Conservation (phyloP, 23 tunicate genomes). For the Corella eumyota region DNA sequence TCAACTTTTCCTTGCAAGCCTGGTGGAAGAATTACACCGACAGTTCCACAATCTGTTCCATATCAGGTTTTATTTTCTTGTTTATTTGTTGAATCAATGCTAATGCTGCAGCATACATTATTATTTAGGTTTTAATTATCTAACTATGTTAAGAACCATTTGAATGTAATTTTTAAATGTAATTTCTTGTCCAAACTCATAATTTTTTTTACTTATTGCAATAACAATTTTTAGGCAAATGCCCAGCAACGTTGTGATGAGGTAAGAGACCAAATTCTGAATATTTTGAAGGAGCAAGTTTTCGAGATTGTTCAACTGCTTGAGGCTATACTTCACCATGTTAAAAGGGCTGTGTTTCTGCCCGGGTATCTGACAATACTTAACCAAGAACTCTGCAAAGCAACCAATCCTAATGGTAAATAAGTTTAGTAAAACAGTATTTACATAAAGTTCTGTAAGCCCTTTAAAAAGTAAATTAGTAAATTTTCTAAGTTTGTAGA, state of each 20-base stretch:
- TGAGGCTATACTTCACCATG: constrained; percentile 54
- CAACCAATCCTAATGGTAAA: constrained; percentile 1
- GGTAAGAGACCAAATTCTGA: constrained; percentile 45
- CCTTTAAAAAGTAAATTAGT: too few relatives aligned
- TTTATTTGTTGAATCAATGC: too few relatives aligned
- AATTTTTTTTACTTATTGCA: too few relatives aligned
- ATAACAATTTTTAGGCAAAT: too few relatives aligned
- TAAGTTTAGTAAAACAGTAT: too few relatives aligned
- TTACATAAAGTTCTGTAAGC: too few relatives aligned
- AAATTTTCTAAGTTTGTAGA: too few relatives aligned
- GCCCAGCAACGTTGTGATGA: constrained; percentile 88
- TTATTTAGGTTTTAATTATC: neutral
- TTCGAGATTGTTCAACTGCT: constrained; percentile 54
- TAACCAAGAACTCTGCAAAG: constrained; percentile 10
- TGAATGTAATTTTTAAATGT: too few relatives aligned
- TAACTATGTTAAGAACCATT: neutral
- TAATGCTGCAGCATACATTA: neutral
- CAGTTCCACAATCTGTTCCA: constrained; percentile 61
- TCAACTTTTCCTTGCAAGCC: constrained; percentile 78
- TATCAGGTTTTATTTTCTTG: constrained; percentile 38
- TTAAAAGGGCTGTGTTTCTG: constrained; percentile 45
- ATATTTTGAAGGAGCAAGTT: constrained; percentile 55
- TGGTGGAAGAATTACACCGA: constrained; percentile 61
- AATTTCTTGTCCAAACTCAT: too few relatives aligned
- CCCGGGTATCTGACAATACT: constrained; percentile 41